Percentiles rank a stretch among this genome's conserved stretches.
Conservation (phyloP, 2,113 vertebrate species). For the Catagonus wagneri region DNA sequence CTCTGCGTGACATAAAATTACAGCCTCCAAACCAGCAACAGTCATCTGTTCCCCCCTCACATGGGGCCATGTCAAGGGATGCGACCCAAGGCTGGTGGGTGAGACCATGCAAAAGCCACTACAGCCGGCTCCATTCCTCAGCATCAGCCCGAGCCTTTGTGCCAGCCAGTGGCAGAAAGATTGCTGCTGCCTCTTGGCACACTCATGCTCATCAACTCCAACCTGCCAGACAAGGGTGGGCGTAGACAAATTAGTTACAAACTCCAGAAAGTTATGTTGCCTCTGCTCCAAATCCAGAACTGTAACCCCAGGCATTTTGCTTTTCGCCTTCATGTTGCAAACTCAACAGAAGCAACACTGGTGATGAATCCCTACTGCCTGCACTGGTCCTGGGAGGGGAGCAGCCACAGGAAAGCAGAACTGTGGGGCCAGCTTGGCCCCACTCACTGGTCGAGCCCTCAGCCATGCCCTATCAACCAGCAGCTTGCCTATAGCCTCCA, state of each 20-base stretch:
- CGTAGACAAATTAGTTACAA: neutral
- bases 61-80: no score
- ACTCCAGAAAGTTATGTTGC: conserved; percentile 8
- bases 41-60: neutral
- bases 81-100: neutral
- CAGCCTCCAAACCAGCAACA: neutral
- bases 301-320: neutral
- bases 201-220: neutral
- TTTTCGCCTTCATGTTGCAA: neutral
- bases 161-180: neutral
- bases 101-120: fast-evolving
- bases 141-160: neutral
- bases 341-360: neutral
- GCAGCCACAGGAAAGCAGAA: neutral
- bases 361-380: neutral
- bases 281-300: neutral
- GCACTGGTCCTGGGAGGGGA: neutral
- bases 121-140: fast-evolving
- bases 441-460: neutral
- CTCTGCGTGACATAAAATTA: neutral
- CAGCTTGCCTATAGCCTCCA: neutral
- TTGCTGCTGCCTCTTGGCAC: neutral
- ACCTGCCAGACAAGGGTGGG: conserved; percentile 60
- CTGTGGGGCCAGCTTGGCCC: no score
- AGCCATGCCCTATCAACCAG: fast-evolving